phyloP scores from a whole-genome alignment of 2,113 vertebrate genomes.

The Alouatta palliata region DNA sequence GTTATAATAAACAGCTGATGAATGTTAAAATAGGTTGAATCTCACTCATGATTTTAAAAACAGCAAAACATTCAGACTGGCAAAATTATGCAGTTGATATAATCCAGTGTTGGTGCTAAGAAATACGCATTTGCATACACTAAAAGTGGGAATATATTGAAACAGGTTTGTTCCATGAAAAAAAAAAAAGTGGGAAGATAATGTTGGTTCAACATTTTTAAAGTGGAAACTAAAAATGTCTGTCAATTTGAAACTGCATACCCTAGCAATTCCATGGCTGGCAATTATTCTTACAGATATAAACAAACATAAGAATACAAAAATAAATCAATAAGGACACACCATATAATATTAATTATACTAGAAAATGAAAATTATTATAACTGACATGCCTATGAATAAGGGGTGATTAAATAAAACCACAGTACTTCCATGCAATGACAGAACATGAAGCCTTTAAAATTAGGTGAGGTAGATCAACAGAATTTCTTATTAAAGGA shows the following conservation, averaged over 20 bases:
- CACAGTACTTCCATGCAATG: not conserved
- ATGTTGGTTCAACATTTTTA: not conserved
- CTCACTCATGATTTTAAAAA: not conserved
- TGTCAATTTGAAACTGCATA: not conserved
- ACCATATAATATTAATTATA: not conserved
- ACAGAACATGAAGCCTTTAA: not conserved
- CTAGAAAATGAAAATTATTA: not conserved
- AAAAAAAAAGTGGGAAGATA: not conserved
- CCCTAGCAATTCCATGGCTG: not conserved
- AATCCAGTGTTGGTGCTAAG: not conserved
- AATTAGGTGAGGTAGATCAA: not conserved
- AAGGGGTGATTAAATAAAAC: not conserved
- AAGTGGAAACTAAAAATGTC: not conserved
- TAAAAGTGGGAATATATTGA: not conserved
- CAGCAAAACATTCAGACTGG: not conserved
- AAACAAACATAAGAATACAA: not conserved
- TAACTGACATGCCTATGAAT: not conserved
- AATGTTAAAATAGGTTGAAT: not conserved
- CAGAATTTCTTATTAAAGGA: not conserved
- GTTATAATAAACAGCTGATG: not conserved
- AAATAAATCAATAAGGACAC: not conserved
- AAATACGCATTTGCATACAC: not conserved
- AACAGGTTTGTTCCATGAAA: no score
- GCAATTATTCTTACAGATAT: constrained; percentile 33
- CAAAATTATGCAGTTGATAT: not conserved